phyloP scores from a whole-genome alignment of 2,113 vertebrate genomes.

The Rhadina sibilatrix region DNA sequence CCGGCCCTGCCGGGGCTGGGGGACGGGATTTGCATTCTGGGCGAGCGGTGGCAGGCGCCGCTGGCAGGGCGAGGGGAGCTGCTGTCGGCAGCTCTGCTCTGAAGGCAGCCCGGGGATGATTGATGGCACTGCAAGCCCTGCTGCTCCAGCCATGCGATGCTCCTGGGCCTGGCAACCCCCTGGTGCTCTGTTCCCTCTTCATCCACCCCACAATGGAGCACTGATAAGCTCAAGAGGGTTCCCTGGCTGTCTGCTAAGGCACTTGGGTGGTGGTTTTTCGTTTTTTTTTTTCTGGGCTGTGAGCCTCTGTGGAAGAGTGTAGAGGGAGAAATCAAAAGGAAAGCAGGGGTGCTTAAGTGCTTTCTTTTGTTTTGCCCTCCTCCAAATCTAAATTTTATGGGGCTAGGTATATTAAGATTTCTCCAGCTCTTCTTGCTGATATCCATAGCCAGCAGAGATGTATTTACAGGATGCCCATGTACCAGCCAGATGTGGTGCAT shows the following conservation, averaged over 20 bases:
- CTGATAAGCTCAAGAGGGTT: background rate
- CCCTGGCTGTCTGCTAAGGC: background rate
- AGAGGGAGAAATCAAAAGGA: background rate
- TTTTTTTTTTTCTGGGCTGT: fast-evolving
- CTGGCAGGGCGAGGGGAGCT: background rate
- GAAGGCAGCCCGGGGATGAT: conserved; percentile 29
- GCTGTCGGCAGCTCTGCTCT: background rate
- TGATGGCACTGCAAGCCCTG: conserved; percentile 58
- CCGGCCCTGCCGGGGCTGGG: background rate
- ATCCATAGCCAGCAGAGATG: background rate
- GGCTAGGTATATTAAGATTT: background rate
- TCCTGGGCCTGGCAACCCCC: background rate
- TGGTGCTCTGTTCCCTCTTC: background rate
- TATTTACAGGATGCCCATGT: background rate
- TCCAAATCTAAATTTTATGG: background rate
- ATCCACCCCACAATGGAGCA: background rate
- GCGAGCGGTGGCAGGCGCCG: background rate
- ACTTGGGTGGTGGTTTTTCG: background rate
- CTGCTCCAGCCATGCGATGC: background rate
- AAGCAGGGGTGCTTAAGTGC: background rate
- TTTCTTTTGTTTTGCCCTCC: background rate
- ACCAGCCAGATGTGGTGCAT: conserved; percentile 9
- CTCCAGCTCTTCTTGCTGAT: background rate
- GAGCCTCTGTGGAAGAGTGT: background rate
- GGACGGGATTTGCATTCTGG: background rate